phyloP scores from a whole-genome alignment of 2,888 invertebrate species.

The Tenthredo scrophulariae region DNA sequence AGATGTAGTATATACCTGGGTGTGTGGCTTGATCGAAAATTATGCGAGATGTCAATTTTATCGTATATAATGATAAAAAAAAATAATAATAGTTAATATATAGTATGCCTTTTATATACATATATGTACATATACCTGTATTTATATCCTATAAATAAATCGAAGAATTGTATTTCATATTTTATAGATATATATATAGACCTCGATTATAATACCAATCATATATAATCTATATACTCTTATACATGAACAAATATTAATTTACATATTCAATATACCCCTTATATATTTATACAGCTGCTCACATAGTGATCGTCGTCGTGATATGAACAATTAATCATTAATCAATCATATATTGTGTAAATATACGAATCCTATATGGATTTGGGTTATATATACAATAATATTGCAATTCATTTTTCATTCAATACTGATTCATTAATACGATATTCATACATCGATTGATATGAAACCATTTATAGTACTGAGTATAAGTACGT shows the following conservation, averaged over 20 bases:
- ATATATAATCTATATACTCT: neutral
- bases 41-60: neutral
- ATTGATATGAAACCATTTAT: neutral
- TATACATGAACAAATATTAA: no score
- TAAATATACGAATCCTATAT: neutral
- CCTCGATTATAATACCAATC: neutral
- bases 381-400: neutral
- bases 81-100: neutral
- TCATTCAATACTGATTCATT: neutral
- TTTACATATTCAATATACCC: neutral
- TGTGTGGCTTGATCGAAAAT: neutral
- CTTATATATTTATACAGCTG: neutral
- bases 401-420: neutral
- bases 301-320: neutral
- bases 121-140: neutral
- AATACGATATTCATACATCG: neutral
- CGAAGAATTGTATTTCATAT: neutral
- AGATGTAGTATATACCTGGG: neutral
- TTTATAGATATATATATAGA: neutral
- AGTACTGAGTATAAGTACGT: constrained; percentile 8
- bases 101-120: neutral
- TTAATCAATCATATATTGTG: neutral
- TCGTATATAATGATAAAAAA: neutral
- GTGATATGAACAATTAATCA: neutral
- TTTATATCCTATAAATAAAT: constrained; percentile 3